Percentiles rank a stretch among this genome's conserved stretches.
Evolutionary conservation across 2,113 vertebrate species (phyloP).

Genomic region (Romanogobio albipinnatus): DNA sequence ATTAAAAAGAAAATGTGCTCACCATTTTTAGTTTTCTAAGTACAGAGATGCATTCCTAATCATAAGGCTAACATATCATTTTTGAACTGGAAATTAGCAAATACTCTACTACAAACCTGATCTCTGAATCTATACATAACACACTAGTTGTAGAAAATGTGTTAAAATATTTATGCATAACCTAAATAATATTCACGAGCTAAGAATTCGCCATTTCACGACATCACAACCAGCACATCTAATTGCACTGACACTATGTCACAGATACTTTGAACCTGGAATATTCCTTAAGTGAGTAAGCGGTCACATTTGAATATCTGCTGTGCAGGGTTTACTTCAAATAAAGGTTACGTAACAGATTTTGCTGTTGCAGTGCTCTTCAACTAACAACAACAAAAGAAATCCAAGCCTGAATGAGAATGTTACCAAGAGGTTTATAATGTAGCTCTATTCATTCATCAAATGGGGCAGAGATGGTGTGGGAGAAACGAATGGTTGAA

Average conservation of each 20-base stretch:
- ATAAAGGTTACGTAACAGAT: slow-evolving; percentile 1
- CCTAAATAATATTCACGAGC: not conserved
- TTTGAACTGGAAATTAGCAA: not conserved
- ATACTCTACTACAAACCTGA: not conserved
- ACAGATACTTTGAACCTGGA: not conserved
- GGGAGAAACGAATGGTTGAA: slow-evolving; percentile 21
- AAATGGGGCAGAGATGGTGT: slow-evolving; percentile 19
- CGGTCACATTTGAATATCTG: not conserved
- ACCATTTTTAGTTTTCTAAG: not conserved
- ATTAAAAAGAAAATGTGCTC: not conserved
- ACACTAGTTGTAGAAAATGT: not conserved
- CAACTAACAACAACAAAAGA: slow-evolving; percentile 1
- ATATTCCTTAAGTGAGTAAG: slow-evolving; percentile 1
- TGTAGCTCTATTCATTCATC: not conserved
- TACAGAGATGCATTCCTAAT: too few species aligned
- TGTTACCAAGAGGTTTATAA: slow-evolving; percentile 8
- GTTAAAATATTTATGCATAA: not conserved
- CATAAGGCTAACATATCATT: not conserved
- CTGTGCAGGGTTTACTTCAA: not conserved
- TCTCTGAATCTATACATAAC: not conserved
- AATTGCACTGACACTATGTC: not conserved
- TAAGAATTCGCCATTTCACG: not conserved
- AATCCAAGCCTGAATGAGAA: slow-evolving; percentile 17
- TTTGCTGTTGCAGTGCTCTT: not conserved
- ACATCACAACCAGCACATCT: not conserved